phyloP scores from a whole-genome alignment of 2,888 invertebrate genomes.

The Metopia argyrocephala region DNA sequence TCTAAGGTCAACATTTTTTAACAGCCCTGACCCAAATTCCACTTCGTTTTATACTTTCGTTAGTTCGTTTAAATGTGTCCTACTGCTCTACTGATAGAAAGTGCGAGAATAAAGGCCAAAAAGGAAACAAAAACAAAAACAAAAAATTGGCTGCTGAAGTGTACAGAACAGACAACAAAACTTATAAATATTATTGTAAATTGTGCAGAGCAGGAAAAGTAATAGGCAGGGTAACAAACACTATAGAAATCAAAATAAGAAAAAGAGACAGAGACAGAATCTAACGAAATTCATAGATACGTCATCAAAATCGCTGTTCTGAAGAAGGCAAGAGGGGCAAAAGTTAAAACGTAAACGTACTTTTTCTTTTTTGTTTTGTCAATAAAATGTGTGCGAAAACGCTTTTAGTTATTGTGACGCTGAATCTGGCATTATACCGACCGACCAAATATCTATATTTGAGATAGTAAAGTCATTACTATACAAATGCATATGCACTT shows the following conservation, averaged over 20 bases:
- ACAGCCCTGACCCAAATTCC: conserved; percentile 56
- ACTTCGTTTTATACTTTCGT: not conserved
- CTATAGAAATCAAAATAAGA: no score
- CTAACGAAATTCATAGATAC: no score
- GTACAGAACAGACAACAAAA: conserved; percentile 9
- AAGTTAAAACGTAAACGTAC: no score
- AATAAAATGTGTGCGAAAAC: conserved; percentile 40
- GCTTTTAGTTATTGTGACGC: not conserved
- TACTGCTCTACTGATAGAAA: conserved; percentile 42
- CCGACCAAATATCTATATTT: not conserved
- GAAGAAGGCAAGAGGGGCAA: no score
- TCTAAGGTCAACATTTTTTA: conserved; percentile 58
- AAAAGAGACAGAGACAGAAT: no score
- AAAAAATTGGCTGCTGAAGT: conserved; percentile 10
- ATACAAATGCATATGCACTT: no score
- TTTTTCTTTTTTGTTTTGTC: no score
- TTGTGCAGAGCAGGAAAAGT: no score
- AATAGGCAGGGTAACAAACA: no score
- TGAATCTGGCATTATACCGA: conserved; percentile 31
- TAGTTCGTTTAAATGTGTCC: conserved; percentile 6
- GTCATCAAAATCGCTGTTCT: no score
- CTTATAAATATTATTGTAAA: no score
- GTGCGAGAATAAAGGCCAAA: not conserved
- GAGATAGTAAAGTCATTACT: no score
- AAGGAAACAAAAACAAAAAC: not conserved